Evolutionary conservation across 2,113 vertebrate species (phyloP), one percentile per base, ranked within the genome.

Genomic region (Gobio gobio): DNA sequence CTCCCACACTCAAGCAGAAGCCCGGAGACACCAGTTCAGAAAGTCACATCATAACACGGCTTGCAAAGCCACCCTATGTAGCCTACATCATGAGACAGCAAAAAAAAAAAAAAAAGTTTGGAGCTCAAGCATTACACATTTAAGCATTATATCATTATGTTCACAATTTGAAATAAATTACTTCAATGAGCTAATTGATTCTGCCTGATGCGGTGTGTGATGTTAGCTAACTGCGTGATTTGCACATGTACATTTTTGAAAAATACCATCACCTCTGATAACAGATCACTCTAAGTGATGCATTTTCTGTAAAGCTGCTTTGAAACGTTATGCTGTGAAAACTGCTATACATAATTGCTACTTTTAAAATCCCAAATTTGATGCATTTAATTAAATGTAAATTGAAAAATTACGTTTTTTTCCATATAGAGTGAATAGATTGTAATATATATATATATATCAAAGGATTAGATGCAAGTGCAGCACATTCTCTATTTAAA

Each of bases 1-100:
- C 81, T 56, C 81, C 81, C 81, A 83, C 81, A 83, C 64, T 22
- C 22, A 68, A 49, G 61, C 43, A 76, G 74, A 51, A 51, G 74
- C 74, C 54, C 6, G 24, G 40, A 81, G 40, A 58, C 20, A 9
- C 64, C 49, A 72, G 81, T 72, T 56, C 81, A 83, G 13, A 73
- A 72, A 68, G 47, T 82, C 61, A 59, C 26, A 61, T 13, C 81
- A 58, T 49, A 56, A 33, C 79, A 68, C 49, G 5, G 10, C 63
- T 43, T 40, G 22, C 49, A 82, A 29, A 45, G 36, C 8, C 45
- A 13, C 18, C 24, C 3, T 10, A 40, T 40, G 61, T 54, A 40
- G 40, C 6, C 40, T 7, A 56, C 79, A 51, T 3, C 24, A 75
- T 6, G 12, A 75, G 22, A 49, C 18, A 7, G 5, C 3, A 20